Conservation (phyloP, 2,888 invertebrate species). For the Osmoderma eremita region DNA sequence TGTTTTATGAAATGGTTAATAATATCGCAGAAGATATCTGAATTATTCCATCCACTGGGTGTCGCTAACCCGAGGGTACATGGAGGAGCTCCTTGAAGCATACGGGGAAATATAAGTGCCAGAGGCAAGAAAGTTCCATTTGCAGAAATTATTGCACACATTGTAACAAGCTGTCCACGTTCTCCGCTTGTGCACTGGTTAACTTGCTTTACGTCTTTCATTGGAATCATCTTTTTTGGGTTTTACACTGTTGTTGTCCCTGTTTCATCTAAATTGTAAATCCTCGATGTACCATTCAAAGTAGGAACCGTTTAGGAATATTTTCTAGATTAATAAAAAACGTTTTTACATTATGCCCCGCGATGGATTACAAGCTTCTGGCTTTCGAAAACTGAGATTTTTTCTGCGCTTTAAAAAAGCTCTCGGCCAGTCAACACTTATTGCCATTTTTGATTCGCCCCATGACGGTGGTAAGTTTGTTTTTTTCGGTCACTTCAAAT, state of each 20-base stretch:
- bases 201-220: conserved; percentile 28
- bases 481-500: conserved; percentile 45
- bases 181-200: conserved; percentile 19
- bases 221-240: conserved; percentile 21
- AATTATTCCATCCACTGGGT: conserved; percentile 58
- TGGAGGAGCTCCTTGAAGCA: conserved; percentile 56
- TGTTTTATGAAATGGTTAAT: conserved; percentile 40
- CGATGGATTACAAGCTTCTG: conserved; percentile 39
- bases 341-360: conserved; percentile 35
- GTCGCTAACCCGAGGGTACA: conserved; percentile 56
- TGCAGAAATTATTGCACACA: conserved; percentile 54
- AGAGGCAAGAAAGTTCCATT: conserved; percentile 54
- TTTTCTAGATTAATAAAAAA: conserved; percentile 41
- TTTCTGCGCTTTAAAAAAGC: conserved; percentile 36
- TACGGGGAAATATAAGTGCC: conserved; percentile 57
- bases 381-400: conserved; percentile 32
- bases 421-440: conserved; percentile 34
- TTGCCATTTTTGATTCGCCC: conserved; percentile 4
- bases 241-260: conserved; percentile 36
- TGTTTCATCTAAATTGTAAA: conserved; percentile 42
- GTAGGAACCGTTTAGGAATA: conserved; percentile 14
- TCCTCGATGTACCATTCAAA: neutral
- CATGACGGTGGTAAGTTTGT: conserved; percentile 41
- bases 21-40: conserved; percentile 46
- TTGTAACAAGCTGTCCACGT: conserved; percentile 51